These are phyloP conservation scores for Zaprionus kolodkinae DNA, from an alignment of 1,140 invertebrate genomes.

Conservation along the genomic window DNA sequence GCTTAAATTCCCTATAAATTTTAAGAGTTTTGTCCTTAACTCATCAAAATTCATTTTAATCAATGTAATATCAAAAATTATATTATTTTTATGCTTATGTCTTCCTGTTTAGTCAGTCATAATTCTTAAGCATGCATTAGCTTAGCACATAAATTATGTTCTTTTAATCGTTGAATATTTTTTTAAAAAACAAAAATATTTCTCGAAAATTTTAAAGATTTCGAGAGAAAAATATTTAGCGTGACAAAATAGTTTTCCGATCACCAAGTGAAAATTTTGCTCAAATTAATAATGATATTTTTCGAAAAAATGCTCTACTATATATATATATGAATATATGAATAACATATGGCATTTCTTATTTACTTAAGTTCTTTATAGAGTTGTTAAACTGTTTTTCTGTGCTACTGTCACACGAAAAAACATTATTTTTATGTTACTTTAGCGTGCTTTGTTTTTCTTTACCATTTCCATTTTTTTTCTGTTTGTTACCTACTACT, in stretches of 20 bases:
- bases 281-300: neutral
- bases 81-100: neutral
- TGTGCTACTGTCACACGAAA: slow-evolving; percentile 4
- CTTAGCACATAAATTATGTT: slow-evolving; percentile 8
- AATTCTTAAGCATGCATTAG: neutral
- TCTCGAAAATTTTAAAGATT: neutral
- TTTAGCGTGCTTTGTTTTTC: slow-evolving; percentile 33
- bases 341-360: neutral
- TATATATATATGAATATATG: neutral
- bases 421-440: slow-evolving; percentile 24
- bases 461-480: neutral
- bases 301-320: neutral
- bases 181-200: neutral
- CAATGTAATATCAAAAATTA: neutral
- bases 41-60: neutral
- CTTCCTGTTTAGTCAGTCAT: neutral
- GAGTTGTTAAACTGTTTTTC: slow-evolving; percentile 12
- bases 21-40: no score
- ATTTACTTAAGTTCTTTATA: neutral
- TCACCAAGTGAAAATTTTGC: neutral
- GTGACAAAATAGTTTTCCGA: slow-evolving; percentile 17
- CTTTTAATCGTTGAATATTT: neutral
- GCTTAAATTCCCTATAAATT: neutral
- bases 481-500: neutral
- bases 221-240: slow-evolving; percentile 6